Percentiles rank a stretch among this genome's conserved stretches.
phyloP scores from a whole-genome alignment of 2,888 invertebrate species.

The Piscicola geometra region DNA sequence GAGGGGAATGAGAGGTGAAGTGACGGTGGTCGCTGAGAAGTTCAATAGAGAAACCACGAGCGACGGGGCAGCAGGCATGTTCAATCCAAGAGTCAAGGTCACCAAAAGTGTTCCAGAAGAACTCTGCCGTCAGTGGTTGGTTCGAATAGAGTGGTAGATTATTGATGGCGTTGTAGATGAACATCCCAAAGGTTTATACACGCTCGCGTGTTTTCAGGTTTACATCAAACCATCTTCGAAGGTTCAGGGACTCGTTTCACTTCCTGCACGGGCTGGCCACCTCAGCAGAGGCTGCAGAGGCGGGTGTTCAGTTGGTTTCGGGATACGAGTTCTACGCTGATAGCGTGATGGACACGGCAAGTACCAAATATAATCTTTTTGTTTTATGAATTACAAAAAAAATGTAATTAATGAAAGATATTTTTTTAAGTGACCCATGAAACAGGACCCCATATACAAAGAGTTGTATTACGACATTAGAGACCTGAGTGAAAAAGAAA shows the following conservation, averaged over 20 bases:
- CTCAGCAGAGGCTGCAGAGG: constrained; percentile 37
- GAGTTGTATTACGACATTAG: constrained; percentile 35
- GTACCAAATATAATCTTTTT: too few species aligned
- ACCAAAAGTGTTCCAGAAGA: constrained; percentile 37
- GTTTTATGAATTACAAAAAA: too few species aligned
- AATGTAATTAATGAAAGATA: background rate
- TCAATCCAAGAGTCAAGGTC: constrained; percentile 34
- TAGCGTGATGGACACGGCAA: too few species aligned
- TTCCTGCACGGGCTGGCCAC: constrained; percentile 33
- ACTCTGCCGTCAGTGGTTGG: constrained; percentile 26
- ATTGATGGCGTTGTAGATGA: too few species aligned
- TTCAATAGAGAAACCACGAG: constrained; percentile 43
- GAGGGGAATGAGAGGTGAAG: constrained; percentile 20
- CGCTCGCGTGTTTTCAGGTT: constrained; percentile 25
- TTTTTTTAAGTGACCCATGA: too few species aligned
- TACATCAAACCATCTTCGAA: too few species aligned
- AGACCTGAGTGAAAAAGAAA: constrained; percentile 31
- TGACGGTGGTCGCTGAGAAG: constrained; percentile 43
- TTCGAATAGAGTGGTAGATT: too few species aligned
- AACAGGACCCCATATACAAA: constrained; percentile 33
- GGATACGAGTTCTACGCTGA: constrained; percentile 37
- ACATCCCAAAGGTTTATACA: too few species aligned
- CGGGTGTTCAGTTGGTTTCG: constrained; percentile 33
- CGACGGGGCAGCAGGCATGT: constrained; percentile 44
- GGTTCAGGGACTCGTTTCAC: constrained; percentile 38